Evolutionary conservation across 2,113 vertebrate species (phyloP), one percentile per base, ranked within the genome.

Genomic region (Muntiacus muntjak): DNA sequence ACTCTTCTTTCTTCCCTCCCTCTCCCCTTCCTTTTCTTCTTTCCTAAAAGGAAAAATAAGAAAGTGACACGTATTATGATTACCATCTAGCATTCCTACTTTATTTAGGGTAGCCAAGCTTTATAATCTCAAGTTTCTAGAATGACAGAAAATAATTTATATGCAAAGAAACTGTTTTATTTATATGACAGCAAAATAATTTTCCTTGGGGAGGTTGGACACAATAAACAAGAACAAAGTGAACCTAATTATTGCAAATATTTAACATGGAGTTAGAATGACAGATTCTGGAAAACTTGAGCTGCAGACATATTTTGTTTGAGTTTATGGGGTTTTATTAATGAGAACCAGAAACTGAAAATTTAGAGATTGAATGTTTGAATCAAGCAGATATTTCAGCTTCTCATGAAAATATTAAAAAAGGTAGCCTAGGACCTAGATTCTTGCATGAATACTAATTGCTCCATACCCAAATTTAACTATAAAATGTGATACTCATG

Each of bases 11-110:
- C 33, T 55, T 9, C 13, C 21, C 1, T 15, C 7, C 1, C 5
- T 62, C 7, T 0, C 10, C 8, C 23, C 2, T 6, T 10, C 0
- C 47, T 14, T 52, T 7, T 7, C 19, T 28, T 40, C 28, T 33
- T 12, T 43, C 1, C 14, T 25, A 47, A 40, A 92, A 88, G 25
- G 16, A 92, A 92, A 15, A 82, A 78, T 40, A 33, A 86, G 26
- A 40, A 57, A 79, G 1, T 26, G 13, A 15, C 16, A 84, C 3
- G 10, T 16, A 45, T 4, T 30, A 16, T 28, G 40, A 7, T 78
- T 21, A 43, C 36, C 40, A 8, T 26, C 16, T n/a, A 81, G n/a
- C 4, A 33, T 64, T 25, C 1, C 3, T 81, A 50, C 3, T 76
- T 21, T 60, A 30, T 79, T 85, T 54, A 87, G 13, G 17, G 62